Conservation (phyloP, 2,113 vertebrate genomes). For the human region GRCh38 chr13:43902501-43903000, state of each 20-base stretch:
- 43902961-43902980: not conserved
- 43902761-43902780: not conserved
- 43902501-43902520: too few species aligned
- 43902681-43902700: not conserved
- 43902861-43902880: not conserved
- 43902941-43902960: not conserved
- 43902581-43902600: not conserved
- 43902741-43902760: not conserved
- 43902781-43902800: not conserved
- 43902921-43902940: not conserved
- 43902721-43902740: not conserved
- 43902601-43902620: not conserved
- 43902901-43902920: not conserved
- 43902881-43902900: not conserved
- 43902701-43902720: not conserved
- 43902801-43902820: not conserved
- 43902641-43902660: not conserved
- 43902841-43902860: not conserved
- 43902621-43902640: not conserved
- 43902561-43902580: not conserved
- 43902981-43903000: not conserved
- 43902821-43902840: not conserved
- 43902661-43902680: not conserved
- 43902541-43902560: too few species aligned
- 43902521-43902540: too few species aligned